Evolutionary conservation across 2,113 vertebrate genomes (phyloP).

Genomic region (Pheucticus melanocephalus): DNA sequence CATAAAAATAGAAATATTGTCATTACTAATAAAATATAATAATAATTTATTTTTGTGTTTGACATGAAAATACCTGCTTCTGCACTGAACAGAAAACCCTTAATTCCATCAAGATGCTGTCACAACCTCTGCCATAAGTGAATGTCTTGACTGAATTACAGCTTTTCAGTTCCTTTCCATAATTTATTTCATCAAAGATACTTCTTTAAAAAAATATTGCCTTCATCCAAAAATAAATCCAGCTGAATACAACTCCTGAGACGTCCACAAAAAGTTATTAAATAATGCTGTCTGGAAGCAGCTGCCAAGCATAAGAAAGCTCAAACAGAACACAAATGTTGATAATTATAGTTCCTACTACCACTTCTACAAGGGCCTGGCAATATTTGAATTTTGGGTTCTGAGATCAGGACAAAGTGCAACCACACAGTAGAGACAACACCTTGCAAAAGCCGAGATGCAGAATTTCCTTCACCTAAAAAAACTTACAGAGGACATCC

Average conservation of each 20-base stretch:
- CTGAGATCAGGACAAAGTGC: not conserved
- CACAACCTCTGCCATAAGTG: not conserved
- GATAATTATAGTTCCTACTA: not conserved
- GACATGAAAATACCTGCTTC: not conserved
- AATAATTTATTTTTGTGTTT: not conserved
- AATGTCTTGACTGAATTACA: slow-evolving; percentile 31
- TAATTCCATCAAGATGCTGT: slow-evolving; percentile 18
- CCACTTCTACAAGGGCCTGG: not conserved
- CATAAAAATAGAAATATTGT: not conserved
- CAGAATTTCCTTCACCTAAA: not conserved
- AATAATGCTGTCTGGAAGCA: not conserved
- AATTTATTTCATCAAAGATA: not conserved
- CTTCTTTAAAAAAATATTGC: not conserved
- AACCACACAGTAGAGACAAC: not conserved
- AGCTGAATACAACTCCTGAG: not conserved
- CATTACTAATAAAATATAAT: not conserved
- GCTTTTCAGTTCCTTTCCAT: slow-evolving; percentile 1
- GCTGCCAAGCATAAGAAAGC: not conserved
- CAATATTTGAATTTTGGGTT: not conserved
- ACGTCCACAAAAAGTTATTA: not conserved
- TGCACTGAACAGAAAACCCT: not conserved
- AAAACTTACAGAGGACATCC: not conserved
- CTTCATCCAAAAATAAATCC: not conserved
- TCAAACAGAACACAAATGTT: not conserved
- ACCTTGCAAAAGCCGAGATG: not conserved